Conservation (phyloP, 64 coral and sea anemone species). For the Montipora efflorescens region DNA sequence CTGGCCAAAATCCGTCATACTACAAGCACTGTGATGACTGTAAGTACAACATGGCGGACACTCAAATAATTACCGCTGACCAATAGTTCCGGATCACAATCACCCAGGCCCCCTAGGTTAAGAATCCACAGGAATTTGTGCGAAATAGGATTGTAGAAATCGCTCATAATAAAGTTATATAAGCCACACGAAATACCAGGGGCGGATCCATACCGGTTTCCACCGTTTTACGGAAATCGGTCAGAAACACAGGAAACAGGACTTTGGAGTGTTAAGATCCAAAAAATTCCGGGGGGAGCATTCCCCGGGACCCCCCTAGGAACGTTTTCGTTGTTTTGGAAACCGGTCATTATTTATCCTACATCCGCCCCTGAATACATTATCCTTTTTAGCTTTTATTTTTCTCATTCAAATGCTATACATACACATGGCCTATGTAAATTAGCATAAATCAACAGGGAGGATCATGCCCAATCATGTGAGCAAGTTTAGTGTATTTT, state of each 20-base stretch:
- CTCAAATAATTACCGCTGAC: slow-evolving; percentile 76
- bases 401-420: no score
- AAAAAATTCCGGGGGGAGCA: no score
- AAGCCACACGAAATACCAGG: no score
- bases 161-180: not conserved
- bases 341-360: no score
- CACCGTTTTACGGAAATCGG: slow-evolving; percentile 13
- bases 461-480: slow-evolving; percentile 74
- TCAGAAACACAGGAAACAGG: not conserved
- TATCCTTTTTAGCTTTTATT: no score
- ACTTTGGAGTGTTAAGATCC: no score
- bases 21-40: slow-evolving; percentile 59
- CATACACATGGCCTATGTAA: slow-evolving; percentile 55
- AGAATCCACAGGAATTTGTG: slow-evolving; percentile 65
- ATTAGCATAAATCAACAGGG: slow-evolving; percentile 78
- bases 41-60: slow-evolving; percentile 23
- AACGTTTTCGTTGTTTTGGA: no score
- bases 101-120: slow-evolving; percentile 57
- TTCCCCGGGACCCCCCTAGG: no score
- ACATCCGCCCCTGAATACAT: no score
- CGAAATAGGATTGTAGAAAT: slow-evolving; percentile 68
- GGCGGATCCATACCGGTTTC: slow-evolving; percentile 21
- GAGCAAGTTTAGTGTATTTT: slow-evolving; percentile 55
- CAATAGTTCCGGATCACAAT: slow-evolving; percentile 63
- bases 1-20: slow-evolving; percentile 51